Conservation (phyloP, 2,113 vertebrate genomes). For the Tachuris rubrigastra region DNA sequence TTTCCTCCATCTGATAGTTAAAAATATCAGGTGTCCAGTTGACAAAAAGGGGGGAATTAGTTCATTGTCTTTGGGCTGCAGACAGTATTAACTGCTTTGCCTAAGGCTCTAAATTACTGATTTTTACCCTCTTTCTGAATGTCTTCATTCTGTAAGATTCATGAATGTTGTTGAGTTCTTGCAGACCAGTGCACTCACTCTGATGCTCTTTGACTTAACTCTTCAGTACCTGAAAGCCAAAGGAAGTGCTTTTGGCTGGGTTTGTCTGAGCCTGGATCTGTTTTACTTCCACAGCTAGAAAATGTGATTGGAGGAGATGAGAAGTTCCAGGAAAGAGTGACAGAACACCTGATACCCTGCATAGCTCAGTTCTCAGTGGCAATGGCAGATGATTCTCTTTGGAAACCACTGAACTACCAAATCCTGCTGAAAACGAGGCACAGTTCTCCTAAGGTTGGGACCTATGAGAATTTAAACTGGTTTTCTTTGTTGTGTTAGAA, state of each 20-base stretch:
- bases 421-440: slow-evolving; percentile 91
- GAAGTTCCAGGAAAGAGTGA: slow-evolving; percentile 81
- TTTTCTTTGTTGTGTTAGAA: background rate
- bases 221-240: background rate
- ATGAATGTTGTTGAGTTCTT: background rate
- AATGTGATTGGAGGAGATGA: slow-evolving; percentile 86
- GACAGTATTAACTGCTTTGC: background rate
- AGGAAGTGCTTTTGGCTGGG: background rate
- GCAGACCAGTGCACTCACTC: background rate
- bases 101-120: background rate
- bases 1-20: background rate
- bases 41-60: background rate
- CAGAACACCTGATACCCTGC: slow-evolving; percentile 84
- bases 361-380: slow-evolving; percentile 90
- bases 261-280: background rate
- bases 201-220: background rate
- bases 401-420: slow-evolving; percentile 95
- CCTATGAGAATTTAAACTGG: background rate
- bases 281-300: slow-evolving; percentile 81
- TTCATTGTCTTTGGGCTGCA: background rate
- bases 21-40: background rate
- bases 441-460: slow-evolving; percentile 81
- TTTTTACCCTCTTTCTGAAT: background rate
- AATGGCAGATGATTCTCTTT: slow-evolving; percentile 88
- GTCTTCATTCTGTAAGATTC: accelerated